Base-by-base conservation (phyloP, 2,113 vertebrate species). In the Eleginops maclovinus region DNA sequence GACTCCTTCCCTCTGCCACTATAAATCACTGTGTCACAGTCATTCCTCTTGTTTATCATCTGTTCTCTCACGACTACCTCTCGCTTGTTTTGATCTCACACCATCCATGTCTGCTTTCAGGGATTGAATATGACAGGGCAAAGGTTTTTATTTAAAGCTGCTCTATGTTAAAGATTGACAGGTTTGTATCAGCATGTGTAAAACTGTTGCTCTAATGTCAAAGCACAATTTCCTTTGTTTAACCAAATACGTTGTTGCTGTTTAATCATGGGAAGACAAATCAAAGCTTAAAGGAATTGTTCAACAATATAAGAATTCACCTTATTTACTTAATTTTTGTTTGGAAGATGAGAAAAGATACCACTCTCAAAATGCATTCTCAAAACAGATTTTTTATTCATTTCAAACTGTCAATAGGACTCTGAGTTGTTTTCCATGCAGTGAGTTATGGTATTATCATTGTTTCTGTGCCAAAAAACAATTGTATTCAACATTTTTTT, bases 1-100 rank as follows among this genome's bases (percentile, higher is more conserved):
- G 50, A 31, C 55, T 59, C 68, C 63, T 75, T 62, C 77, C 68
- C 41, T 16, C 54, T 72, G 10, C 17, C 72, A 28, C 62, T 24
- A 58, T 90, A 81, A 88, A 83, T 88, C 76, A 77, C 55, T 5
- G 56, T 7, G 15, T 58, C 82, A 62, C 81, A 54, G 74, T 66
- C 36, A 46, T 71, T 31, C 54, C 47, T 54, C 36, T 36, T 36
- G 31, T 8, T 36, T 36, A 36, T 36, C 31, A 36, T 36, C 31
- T 36, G 31, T 8, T 36, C 31, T 36, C 31, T 36, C 31, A 36
- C 31, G 31, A 5, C 76, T 40, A 72, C 68, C 31, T 11, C 51
- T 69, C 46, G 51, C 49, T 61, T 1, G 0, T 50, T 61, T 49
- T 69, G 0, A 59, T 28, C 50, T 50, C 22, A 16, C 19, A 24